Base-by-base conservation (phyloP, 1,140 invertebrate species). In the Apis florea region DNA sequence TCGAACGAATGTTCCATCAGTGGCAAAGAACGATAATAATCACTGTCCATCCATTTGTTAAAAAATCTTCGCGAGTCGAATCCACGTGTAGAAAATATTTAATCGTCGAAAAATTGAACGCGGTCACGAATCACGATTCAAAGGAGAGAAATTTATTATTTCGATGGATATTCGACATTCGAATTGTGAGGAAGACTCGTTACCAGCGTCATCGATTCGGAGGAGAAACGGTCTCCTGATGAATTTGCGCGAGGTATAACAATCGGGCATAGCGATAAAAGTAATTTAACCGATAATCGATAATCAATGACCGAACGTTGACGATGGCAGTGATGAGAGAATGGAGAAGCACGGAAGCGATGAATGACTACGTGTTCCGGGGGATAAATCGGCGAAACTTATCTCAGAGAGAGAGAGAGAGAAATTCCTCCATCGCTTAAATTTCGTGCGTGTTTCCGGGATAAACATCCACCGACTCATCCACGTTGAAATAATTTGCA, bases 371-470 rank as follows among this genome's bases (percentile, higher is more conserved):
- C 59, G 15, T 68, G 31, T 40, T 40, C 59, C 31, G 1, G 40
- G 13, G 31, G 49, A 83, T 19, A 51, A 77, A 76, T 82, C 54
- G 59, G 0, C 2, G 56, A 83, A 69, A 79, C 24, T 64, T 71
- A 6, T 11, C 19, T 24, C 49, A 15, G 21, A 6, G 31, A 40
- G 31, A 4, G 3, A 40, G 31, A 4, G 31, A 40, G 31, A 40
- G 31, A 40, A 40, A 40, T 40, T 40, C 2, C n/a, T 3, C 68
- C 69, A 13, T 3, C 49, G 54, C 10, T 67, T 21, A 21, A 56
- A 67, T 72, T 77, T 77, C 59, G 40, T 78, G 12, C 66, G 51
- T 40, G 49, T n/a, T 51, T 58, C 17, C 54, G 24, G 9, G 51
- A 26, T 17, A 70, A 71, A 70, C 59, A 40, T 58, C n/a, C 26